Percentiles rank a stretch among this genome's conserved stretches.
phyloP scores from a whole-genome alignment of 64 coral and sea anemone species.

The Anthopleura sola region DNA sequence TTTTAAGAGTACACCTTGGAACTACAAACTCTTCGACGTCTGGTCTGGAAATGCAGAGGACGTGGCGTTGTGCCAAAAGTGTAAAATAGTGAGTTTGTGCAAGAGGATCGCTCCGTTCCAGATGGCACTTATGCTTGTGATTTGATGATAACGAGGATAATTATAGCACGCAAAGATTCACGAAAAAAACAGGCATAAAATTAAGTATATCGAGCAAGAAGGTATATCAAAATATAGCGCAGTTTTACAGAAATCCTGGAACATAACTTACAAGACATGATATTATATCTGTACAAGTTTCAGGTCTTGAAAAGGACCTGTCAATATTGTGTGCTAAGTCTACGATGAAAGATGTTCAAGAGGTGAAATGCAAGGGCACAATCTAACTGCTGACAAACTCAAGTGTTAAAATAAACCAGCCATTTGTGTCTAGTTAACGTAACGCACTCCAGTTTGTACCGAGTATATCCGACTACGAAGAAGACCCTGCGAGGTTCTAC shows the following conservation, averaged over 20 bases:
- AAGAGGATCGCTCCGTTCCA: background rate
- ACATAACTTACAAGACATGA: too few relatives aligned
- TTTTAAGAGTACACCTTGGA: background rate
- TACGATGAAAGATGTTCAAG: background rate
- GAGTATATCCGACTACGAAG: background rate
- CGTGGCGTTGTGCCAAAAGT: background rate
- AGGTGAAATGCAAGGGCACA: background rate
- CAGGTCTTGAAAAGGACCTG: background rate
- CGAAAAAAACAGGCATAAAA: background rate
- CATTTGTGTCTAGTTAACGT: background rate
- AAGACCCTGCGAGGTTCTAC: background rate
- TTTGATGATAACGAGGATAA: background rate
- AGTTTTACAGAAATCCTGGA: too few relatives aligned
- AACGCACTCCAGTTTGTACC: background rate
- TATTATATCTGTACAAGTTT: background rate
- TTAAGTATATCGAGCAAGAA: background rate
- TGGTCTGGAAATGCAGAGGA: background rate
- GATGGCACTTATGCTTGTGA: background rate
- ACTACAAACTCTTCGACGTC: background rate
- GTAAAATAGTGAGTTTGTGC: background rate
- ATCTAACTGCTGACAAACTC: background rate
- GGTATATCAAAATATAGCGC: too few relatives aligned
- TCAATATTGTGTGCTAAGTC: background rate
- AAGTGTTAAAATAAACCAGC: background rate
- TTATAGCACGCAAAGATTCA: background rate